A percentile compares a stretch with the other conserved stretches of the same genome.
phyloP scores from a whole-genome alignment of 2,888 invertebrate genomes.

The Rhagonycha fulva region DNA sequence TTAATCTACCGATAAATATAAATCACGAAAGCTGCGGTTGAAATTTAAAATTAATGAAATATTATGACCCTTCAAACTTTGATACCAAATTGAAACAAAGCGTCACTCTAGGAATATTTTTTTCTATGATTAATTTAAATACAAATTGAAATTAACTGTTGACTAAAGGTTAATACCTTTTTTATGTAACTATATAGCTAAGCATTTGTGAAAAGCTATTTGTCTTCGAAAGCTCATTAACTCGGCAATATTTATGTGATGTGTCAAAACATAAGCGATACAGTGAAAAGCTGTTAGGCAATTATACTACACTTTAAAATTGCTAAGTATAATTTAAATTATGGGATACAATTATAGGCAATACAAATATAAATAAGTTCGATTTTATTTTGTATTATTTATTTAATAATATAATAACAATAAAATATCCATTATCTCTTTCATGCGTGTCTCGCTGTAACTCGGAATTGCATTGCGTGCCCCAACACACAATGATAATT shows the following conservation, averaged over 20 bases:
- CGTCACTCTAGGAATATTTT: neutral
- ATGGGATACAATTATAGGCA: neutral
- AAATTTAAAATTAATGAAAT: neutral
- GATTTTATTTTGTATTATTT: neutral
- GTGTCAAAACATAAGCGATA: constrained; percentile 30
- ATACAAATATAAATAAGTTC: neutral
- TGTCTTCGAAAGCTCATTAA: constrained; percentile 22
- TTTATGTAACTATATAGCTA: constrained; percentile 32
- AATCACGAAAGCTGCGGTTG: neutral
- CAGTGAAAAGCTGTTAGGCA: constrained; percentile 14
- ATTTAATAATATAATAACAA: neutral
- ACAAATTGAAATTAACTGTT: constrained; percentile 49
- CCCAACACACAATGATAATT: constrained; percentile 10
- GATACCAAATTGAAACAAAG: neutral
- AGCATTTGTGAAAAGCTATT: constrained; percentile 27
- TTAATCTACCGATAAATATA: neutral
- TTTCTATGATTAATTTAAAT: constrained; percentile 44
- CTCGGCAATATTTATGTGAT: constrained; percentile 26
- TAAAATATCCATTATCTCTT: neutral
- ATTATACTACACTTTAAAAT: neutral
- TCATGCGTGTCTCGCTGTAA: neutral
- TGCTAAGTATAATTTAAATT: neutral
- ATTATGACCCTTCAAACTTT: neutral
- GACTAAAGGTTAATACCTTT: constrained; percentile 40
- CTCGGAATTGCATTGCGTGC: constrained; percentile 13